Evolutionary conservation across 92 coral and sea anemone species (phyloP).

Genomic region (Phenganax stokvisi): DNA sequence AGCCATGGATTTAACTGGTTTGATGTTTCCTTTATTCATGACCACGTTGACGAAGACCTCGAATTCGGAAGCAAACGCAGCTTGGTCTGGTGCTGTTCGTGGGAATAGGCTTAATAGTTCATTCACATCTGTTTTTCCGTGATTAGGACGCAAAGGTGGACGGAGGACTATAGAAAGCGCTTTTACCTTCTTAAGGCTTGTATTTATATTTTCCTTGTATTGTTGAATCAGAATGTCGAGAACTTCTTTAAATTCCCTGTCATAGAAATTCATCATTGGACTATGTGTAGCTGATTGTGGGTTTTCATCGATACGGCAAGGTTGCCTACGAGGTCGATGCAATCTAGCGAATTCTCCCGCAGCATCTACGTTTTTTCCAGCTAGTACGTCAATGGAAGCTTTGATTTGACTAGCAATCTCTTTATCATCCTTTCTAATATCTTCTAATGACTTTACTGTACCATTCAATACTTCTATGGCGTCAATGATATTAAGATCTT

Average conservation of each 20-base stretch:
- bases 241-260: slow-evolving; percentile 27
- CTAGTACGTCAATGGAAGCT: slow-evolving; percentile 7
- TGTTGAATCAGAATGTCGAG: slow-evolving; percentile 16
- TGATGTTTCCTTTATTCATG: slow-evolving; percentile 10
- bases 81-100: slow-evolving; percentile 27
- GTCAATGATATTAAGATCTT: slow-evolving; percentile 3
- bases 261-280: slow-evolving; percentile 28
- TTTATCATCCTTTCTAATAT: slow-evolving; percentile 7
- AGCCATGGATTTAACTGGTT: slow-evolving; percentile 10
- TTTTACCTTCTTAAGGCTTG: slow-evolving; percentile 12
- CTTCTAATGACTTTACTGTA: slow-evolving; percentile 14
- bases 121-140: slow-evolving; percentile 18
- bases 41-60: slow-evolving; percentile 28
- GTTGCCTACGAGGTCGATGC: slow-evolving; percentile 23
- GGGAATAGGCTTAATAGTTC: slow-evolving; percentile 12
- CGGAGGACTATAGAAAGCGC: slow-evolving; percentile 10
- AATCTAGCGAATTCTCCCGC: slow-evolving; percentile 24
- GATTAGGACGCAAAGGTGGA: slow-evolving; percentile 15
- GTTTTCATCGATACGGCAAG: slow-evolving; percentile 26
- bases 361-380: slow-evolving; percentile 20
- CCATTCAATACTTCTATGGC: slow-evolving; percentile 23
- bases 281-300: slow-evolving; percentile 23
- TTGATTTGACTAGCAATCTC: slow-evolving; percentile 18
- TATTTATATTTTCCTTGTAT: slow-evolving; percentile 28
- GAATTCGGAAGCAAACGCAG: slow-evolving; percentile 30